Evolutionary conservation across 1,140 invertebrate species (phyloP), one percentile per base, ranked within the genome.

Genomic region (Daktulosphaira vitifoliae): DNA sequence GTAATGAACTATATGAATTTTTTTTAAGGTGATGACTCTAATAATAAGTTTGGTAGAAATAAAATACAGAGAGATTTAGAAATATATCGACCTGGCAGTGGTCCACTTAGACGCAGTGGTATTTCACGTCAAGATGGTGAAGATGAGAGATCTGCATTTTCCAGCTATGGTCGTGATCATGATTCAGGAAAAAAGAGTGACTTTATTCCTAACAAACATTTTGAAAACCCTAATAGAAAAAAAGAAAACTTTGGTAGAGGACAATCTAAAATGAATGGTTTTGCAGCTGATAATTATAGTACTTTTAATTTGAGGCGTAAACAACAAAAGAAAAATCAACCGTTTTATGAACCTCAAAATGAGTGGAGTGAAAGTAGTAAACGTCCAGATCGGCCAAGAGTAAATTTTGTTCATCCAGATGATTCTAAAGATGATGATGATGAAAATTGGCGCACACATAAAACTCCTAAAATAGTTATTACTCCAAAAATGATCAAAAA

Each of bases 21-120:
- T 46, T 11, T 39, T 62, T 1, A 15, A 62, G 56, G 42, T 9
- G 56, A 62, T 62, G 56, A 62, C 44, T 33, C 42, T 26, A 48
- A 13, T 29, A 59, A 62, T 62, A 66, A 59, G 62, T 66, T 66
- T 51, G 54, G 44, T 11, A 53, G 65, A 54, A 65, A 64, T 33
- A 69, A 69, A 33, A 69, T 72, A 2, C 72, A 71, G 62, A 52
- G 52, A 20, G 67, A 65, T 29, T 52, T 70, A 42, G 74, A 76
- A 72, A 76, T 82, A 33, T 84, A 84, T 66, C 77, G 76, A 67
- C 82, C 82, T 62, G 82, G 82, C 51, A 82, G 81, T 74, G 82
- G 82, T 64, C 79, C 80, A 39, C 72, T 82, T 37, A 75, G 77
- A 67, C 82, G 81, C 71, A 78, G 80, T 33, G 78, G 74, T 26